These are phyloP conservation scores for Toxonevra muliebris DNA, from an alignment of 2,888 invertebrate genomes.

Conservation along the genomic window DNA sequence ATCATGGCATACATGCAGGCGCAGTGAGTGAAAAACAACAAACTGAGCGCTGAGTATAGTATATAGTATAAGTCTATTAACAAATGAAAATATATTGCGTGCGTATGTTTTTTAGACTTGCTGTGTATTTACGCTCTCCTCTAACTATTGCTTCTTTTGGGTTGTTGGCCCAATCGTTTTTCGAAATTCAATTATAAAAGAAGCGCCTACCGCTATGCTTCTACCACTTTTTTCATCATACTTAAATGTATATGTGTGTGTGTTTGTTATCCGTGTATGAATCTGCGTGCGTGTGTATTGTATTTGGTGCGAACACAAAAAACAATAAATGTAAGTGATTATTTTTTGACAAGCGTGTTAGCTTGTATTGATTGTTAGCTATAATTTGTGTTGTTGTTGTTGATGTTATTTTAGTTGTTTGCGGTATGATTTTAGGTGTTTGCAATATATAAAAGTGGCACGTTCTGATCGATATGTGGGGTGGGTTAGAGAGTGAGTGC, in stretches of 20 bases:
- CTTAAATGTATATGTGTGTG: background rate
- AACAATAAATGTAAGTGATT: slow-evolving; percentile 3
- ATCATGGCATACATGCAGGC: slow-evolving; percentile 14
- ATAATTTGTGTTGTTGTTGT: slow-evolving; percentile 5
- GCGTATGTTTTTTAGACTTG: background rate
- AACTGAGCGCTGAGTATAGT: too few relatives aligned
- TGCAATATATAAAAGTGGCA: slow-evolving; percentile 1
- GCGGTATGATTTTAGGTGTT: slow-evolving; percentile 10
- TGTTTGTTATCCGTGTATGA: background rate
- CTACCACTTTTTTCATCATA: background rate
- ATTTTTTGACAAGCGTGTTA: slow-evolving; percentile 13
- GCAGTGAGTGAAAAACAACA: background rate
- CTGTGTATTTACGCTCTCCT: background rate
- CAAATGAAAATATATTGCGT: slow-evolving; percentile 17
- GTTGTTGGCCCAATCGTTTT: background rate
- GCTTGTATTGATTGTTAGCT: slow-evolving; percentile 7
- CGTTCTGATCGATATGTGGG: too few relatives aligned
- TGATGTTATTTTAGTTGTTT: background rate
- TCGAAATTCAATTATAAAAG: slow-evolving; percentile 16
- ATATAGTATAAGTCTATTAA: slow-evolving; percentile 12
- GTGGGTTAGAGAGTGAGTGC: too few relatives aligned
- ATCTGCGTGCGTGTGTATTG: background rate
- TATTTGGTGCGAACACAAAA: background rate
- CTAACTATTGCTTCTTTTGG: background rate
- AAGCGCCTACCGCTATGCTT: background rate